Conservation (phyloP, 2,797 vertebrate species). For the Spondyliosoma cantharus region DNA sequence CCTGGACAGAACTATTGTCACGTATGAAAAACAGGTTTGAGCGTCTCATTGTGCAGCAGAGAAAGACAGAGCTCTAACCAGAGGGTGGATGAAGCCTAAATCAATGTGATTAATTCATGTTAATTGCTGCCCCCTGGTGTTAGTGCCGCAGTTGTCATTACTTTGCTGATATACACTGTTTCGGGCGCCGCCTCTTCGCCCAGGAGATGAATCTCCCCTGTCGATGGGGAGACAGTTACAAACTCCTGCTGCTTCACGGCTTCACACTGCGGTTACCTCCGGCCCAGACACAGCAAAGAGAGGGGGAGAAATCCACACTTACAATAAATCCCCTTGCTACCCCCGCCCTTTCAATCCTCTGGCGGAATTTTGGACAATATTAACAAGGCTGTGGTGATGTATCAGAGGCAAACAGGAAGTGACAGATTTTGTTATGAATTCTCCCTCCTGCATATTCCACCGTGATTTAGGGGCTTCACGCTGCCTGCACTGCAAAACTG, state of each 20-base stretch:
- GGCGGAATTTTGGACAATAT: slow-evolving; percentile 63
- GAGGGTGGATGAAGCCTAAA: slow-evolving; percentile 57
- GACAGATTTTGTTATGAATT: slow-evolving; percentile 74
- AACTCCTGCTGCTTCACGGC: slow-evolving; percentile 58
- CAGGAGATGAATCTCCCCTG: slow-evolving; percentile 71
- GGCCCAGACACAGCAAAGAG: slow-evolving; percentile 23
- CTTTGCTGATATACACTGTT: slow-evolving; percentile 76
- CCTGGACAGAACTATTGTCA: slow-evolving; percentile 13
- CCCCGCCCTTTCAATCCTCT: slow-evolving; percentile 13
- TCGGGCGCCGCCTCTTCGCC: slow-evolving; percentile 52
- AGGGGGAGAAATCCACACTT: background rate
- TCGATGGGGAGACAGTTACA: slow-evolving; percentile 69
- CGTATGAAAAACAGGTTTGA: slow-evolving; percentile 27
- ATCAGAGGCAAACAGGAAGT: slow-evolving; percentile 74
- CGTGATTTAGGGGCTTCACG: slow-evolving; percentile 69
- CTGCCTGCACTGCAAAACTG: slow-evolving; percentile 70
- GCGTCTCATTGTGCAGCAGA: slow-evolving; percentile 19
- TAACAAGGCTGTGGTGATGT: slow-evolving; percentile 65
- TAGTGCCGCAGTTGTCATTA: slow-evolving; percentile 56
- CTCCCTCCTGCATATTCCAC: slow-evolving; percentile 67
- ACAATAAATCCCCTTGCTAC: slow-evolving; percentile 1
- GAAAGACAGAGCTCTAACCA: slow-evolving; percentile 48
- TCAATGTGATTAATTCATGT: slow-evolving; percentile 79
- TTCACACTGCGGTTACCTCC: slow-evolving; percentile 61
- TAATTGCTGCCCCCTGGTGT: slow-evolving; percentile 78